These are phyloP conservation scores for Oxyura jamaicensis DNA, from an alignment of 2,113 vertebrate species.

Conservation along the genomic window DNA sequence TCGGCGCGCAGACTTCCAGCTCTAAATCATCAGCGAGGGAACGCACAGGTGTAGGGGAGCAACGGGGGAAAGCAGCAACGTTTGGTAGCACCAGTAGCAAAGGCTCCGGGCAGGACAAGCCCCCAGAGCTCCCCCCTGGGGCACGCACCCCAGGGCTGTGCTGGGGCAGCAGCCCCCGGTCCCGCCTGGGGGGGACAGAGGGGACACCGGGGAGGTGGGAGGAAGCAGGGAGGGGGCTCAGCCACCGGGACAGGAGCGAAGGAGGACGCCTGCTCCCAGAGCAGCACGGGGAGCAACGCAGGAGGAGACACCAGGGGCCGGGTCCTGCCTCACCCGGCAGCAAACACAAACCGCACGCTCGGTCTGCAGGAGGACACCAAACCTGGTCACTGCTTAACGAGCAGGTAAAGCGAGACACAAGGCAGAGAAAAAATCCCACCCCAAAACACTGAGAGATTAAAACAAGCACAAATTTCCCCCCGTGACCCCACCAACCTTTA, in stretches of 20 bases:
- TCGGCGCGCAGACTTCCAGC: constrained; percentile 32
- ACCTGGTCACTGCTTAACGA: fast-evolving
- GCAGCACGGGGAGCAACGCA: fast-evolving
- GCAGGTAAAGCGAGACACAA: background rate
- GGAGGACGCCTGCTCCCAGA: fast-evolving
- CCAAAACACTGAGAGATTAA: background rate
- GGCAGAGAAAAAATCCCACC: background rate
- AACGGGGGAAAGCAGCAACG: background rate
- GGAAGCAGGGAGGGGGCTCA: background rate
- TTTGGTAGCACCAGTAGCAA: fast-evolving
- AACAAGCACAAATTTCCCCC: background rate
- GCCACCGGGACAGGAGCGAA: fast-evolving
- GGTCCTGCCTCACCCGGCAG: background rate
- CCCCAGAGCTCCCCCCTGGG: background rate
- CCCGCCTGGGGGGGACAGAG: background rate
- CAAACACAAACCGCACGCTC: fast-evolving
- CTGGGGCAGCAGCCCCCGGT: background rate
- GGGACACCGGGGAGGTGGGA: fast-evolving
- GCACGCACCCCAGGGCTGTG: fast-evolving
- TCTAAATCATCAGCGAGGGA: constrained; percentile 35
- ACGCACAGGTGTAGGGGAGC: constrained; percentile 33
- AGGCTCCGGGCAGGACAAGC: fast-evolving
- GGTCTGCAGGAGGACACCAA: fast-evolving
- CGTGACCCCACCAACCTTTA: background rate
- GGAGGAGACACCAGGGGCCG: background rate